Evolutionary conservation across 1,140 invertebrate genomes (phyloP).

Genomic region (Lethocerus indicus): DNA sequence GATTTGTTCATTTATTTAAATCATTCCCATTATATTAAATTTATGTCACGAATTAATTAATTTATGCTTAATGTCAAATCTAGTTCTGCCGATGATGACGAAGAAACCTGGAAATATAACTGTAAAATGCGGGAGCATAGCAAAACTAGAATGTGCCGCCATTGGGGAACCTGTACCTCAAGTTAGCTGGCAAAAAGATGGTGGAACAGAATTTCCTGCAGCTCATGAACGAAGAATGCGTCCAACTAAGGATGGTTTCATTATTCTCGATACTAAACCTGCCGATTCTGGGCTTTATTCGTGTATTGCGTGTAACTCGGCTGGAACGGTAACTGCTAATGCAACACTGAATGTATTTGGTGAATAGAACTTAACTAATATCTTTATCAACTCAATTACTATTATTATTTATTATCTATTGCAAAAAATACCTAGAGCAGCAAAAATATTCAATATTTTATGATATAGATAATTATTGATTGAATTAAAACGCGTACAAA

Average conservation of each 20-base stretch:
- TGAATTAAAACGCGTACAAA: neutral
- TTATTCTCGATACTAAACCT: slow-evolving; percentile 77
- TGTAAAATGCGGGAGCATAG: slow-evolving; percentile 68
- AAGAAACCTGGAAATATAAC: slow-evolving; percentile 74
- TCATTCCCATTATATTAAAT: neutral
- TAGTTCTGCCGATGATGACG: slow-evolving; percentile 71
- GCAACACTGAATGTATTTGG: slow-evolving; percentile 72
- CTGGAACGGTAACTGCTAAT: slow-evolving; percentile 71
- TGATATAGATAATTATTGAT: neutral
- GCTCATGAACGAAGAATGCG: slow-evolving; percentile 83
- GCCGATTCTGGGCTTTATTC: slow-evolving; percentile 83
- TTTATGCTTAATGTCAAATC: slow-evolving; percentile 20
- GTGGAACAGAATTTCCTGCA: slow-evolving; percentile 87
- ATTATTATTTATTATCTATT: neutral
- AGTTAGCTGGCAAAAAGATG: slow-evolving; percentile 87
- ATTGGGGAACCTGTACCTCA: slow-evolving; percentile 72
- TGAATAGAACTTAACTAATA: slow-evolving; percentile 23
- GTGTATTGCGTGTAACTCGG: slow-evolving; percentile 80
- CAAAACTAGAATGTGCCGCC: slow-evolving; percentile 78
- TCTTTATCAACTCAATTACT: neutral
- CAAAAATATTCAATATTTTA: neutral
- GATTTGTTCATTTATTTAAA: neutral
- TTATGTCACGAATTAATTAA: neutral
- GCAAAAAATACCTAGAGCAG: neutral
- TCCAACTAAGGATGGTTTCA: slow-evolving; percentile 76